Conservation (phyloP, 2,888 invertebrate genomes). For the Atrina japonica region DNA sequence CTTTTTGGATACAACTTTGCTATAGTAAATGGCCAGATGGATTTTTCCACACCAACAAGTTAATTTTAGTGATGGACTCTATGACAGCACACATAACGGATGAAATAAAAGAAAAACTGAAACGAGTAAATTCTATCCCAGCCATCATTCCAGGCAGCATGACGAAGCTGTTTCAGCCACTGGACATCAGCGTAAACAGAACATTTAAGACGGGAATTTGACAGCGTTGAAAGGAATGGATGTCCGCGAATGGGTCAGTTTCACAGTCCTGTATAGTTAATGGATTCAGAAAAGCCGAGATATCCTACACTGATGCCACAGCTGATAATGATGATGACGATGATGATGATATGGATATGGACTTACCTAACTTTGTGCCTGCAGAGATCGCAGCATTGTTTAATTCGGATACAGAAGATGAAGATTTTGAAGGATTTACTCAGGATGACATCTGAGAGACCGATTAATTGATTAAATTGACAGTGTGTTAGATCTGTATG, state of each 20-base stretch:
- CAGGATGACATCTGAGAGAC: too few relatives aligned
- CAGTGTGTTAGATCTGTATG: too few relatives aligned
- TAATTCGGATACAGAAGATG: too few relatives aligned
- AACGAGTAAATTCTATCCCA: constrained; percentile 17
- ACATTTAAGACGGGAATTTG: constrained; percentile 31
- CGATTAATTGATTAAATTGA: too few relatives aligned
- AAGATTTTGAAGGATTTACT: too few relatives aligned
- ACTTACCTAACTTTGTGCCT: too few relatives aligned
- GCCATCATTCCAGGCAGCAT: constrained; percentile 41
- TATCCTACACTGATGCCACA: neutral
- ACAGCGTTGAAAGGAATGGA: constrained; percentile 41
- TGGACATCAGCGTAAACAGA: constrained; percentile 42
- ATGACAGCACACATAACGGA: constrained; percentile 40
- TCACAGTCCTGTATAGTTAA: neutral
- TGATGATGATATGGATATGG: neutral
- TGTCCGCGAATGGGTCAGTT: too few relatives aligned
- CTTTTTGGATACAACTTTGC: constrained; percentile 5
- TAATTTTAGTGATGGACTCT: constrained; percentile 36
- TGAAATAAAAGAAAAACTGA: constrained; percentile 26
- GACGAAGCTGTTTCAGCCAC: constrained; percentile 43
- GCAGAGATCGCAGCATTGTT: too few relatives aligned
- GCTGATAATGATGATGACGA: neutral
- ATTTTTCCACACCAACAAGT: constrained; percentile 25
- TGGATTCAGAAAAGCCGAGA: constrained; percentile 22
- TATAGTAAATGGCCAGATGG: constrained; percentile 15